Evolutionary conservation across 2,113 vertebrate species (phyloP).

Genomic region (Bolborhynchus lineola): DNA sequence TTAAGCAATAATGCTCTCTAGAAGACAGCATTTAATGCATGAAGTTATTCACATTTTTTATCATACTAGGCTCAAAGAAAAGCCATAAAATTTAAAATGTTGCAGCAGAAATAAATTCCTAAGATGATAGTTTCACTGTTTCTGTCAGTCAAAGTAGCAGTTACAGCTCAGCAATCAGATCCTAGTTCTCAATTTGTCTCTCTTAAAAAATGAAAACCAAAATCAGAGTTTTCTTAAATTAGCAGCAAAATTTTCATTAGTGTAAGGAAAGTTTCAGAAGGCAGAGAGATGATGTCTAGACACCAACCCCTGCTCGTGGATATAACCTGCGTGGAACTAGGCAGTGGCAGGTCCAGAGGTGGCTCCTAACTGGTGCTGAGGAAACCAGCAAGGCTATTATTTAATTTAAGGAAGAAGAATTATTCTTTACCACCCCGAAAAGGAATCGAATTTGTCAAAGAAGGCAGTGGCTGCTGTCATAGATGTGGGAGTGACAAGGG

Average conservation of each 20-base stretch:
- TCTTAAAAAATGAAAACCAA: not conserved
- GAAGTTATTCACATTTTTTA: not conserved
- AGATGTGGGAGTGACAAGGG: not conserved
- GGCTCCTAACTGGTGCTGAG: not conserved
- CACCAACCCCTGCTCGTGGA: not conserved
- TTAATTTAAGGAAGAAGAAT: not conserved
- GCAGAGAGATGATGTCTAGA: not conserved
- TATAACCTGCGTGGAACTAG: accelerated
- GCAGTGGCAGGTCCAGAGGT: not conserved
- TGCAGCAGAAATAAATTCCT: not conserved
- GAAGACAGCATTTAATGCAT: constrained; percentile 13
- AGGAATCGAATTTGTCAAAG: not conserved
- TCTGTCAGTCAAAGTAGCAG: not conserved
- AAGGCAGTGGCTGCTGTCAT: accelerated
- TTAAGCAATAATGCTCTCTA: not conserved
- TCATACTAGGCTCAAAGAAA: not conserved
- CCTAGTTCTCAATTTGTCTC: not conserved
- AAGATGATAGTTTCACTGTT: constrained; percentile 13
- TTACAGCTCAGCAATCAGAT: not conserved
- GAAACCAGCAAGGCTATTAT: not conserved
- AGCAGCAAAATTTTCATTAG: not conserved
- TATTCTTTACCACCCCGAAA: not conserved
- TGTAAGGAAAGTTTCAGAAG: not conserved
- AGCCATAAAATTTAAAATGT: not conserved
- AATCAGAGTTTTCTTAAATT: not conserved